Evolutionary conservation across 1,140 invertebrate genomes (phyloP), one percentile per base, ranked within the genome.

Genomic region (Nylanderia fulva): DNA sequence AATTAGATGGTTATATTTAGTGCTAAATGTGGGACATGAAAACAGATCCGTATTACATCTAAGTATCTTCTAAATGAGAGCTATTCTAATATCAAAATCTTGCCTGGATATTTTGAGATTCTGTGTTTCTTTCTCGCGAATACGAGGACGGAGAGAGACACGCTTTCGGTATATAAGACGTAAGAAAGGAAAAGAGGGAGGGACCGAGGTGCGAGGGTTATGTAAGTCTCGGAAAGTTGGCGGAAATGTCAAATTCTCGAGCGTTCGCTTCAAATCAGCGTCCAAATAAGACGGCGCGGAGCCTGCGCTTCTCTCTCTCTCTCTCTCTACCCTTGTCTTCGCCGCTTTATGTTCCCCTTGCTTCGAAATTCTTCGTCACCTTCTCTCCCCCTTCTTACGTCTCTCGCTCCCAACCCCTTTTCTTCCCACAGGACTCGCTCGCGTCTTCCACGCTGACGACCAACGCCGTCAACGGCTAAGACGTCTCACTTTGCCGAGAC

Each of bases 211-310:
- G 27, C 76, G 63, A 80, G 63, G 48, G 36, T 82, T 82, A 82
- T 33, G 66, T 72, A 72, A 82, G 76, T 45, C 54, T 56, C 45
- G 75, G 54, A 90, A 90, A 90, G 86, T 89, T 91, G 86, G 88
- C 86, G 89, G 89, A 85, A 91, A 92, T 93, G 92, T 93, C 93
- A 93, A 93, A 93, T 93, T 93, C 91, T 85, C 86, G 36, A 92
- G 91, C 90, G 91, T 85, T 93, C 92, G 82, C 90, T 90, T 91
- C 91, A 91, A 93, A 93, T 93, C 91, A 93, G 89, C 91, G 90
- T 93, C 89, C 80, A 90, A 86, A 90, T 88, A 90, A 90, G 83
- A 69, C 79, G 80, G 66, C 88, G 91, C 66, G 75, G 76, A 74
- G 85, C 76, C 71, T 82, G 66, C 61, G 87, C 88, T 90, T 83